A percentile compares a stretch with the other conserved stretches of the same genome.
Conservation (phyloP, 2,888 invertebrate genomes). For the Therioaphis trifolii region DNA sequence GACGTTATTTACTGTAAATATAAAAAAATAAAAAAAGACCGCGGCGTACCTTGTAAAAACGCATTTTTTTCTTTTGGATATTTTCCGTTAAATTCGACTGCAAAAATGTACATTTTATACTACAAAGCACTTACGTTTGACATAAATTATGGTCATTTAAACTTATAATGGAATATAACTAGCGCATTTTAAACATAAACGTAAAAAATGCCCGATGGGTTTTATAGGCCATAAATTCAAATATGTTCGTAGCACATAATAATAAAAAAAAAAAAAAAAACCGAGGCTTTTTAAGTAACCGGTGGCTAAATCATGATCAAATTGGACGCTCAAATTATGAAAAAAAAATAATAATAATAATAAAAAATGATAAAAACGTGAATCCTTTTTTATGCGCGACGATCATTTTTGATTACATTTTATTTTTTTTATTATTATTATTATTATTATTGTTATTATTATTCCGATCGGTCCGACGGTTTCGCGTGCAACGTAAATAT, state of each 20-base stretch:
- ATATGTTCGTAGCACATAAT: not conserved
- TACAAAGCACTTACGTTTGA: constrained; percentile 14
- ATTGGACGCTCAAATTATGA: constrained; percentile 6
- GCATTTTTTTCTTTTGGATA: constrained; percentile 28
- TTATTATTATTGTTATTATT: too few species aligned
- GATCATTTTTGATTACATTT: too few species aligned
- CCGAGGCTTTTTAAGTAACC: constrained; percentile 17
- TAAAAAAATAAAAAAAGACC: not conserved
- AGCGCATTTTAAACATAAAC: constrained; percentile 42
- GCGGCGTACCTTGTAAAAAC: constrained; percentile 17
- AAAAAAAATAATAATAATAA: too few species aligned
- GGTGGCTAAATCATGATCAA: constrained; percentile 39
- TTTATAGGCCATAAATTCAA: constrained; percentile 56
- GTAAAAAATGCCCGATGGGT: constrained; percentile 47
- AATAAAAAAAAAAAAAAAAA: too few species aligned
- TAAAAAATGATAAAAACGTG: constrained; percentile 1
- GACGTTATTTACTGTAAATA: constrained; percentile 20
- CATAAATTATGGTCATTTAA: constrained; percentile 56
- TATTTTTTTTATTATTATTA: too few species aligned
- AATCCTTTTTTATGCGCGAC: not conserved
- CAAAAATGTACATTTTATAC: constrained; percentile 27
- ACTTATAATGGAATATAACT: constrained; percentile 60
- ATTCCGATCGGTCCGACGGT: not conserved
- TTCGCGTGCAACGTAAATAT: not conserved
- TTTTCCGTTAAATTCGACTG: constrained; percentile 21